Base-by-base conservation (phyloP, 2,888 invertebrate species). In the Cepaea hortensis region DNA sequence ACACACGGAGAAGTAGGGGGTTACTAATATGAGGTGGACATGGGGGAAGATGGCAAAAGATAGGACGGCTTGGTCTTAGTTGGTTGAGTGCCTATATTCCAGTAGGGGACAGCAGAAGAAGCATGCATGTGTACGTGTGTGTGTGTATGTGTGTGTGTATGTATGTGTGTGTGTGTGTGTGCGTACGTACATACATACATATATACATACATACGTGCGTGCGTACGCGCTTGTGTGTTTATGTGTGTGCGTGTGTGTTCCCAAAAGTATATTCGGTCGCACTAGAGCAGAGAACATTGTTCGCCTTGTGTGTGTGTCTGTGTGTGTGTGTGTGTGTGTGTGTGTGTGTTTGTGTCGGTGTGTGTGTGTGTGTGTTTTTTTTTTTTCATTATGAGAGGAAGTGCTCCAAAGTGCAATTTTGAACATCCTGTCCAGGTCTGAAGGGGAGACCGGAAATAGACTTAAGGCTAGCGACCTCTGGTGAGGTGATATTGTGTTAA, bases 351-450 rank as follows among this genome's bases (percentile, higher is more conserved):
- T n/a, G n/a, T n/a, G n/a, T n/a, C n/a, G n/a, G 35, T 1, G 0
- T 35, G 35, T 35, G 35, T 35, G 35, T 35, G 35, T 35, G 35
- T 35, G 35, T 35, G 35, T 35, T 35, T 35, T 35, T 35, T 0
- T 35, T n/a, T 23, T 73, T 73, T 5, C 5, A 35, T 23, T 13
- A 23, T 18, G 13, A 79, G 62, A 23, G 61, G 61, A 79, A 61
- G 35, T 20, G 79, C 62, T 79, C 79, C 62, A 79, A 65, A 35
- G 62, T 79, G 55, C 79, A 79, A 23, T 62, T 79, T 79, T 79
- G 62, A 62, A 79, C 79, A 62, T 79, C 79, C 79, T 77, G 79
- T 62, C 62, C 62, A 62, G 61, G 6, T 61, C 62, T 62, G 35
- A 55, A 35, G 79, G 23, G 23, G n/a, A 35, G 79, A 62, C 79